phyloP scores from a whole-genome alignment of 2,113 vertebrate species.

The Haemorhous mexicanus region DNA sequence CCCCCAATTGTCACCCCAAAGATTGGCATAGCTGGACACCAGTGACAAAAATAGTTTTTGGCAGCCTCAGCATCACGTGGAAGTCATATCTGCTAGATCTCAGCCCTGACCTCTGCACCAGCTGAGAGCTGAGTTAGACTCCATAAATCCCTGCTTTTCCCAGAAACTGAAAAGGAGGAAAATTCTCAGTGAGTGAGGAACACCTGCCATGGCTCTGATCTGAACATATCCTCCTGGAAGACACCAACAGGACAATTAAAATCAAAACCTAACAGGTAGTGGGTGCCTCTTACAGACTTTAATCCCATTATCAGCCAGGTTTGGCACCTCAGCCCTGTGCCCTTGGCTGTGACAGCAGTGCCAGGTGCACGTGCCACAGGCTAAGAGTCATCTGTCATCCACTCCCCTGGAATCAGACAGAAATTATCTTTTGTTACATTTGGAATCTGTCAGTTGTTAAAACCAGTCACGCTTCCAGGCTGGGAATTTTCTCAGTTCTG shows the following conservation, averaged over 20 bases:
- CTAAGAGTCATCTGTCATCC: background rate
- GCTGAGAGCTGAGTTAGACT: background rate
- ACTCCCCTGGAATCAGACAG: background rate
- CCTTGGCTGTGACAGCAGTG: background rate
- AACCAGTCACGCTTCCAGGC: background rate
- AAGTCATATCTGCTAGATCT: background rate
- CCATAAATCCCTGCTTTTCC: background rate
- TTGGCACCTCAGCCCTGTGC: background rate
- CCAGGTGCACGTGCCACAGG: background rate
- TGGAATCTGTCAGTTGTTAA: background rate
- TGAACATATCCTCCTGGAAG: background rate
- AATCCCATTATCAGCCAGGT: background rate
- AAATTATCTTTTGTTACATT: background rate
- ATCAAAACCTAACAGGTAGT: background rate
- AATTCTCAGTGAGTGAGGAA: background rate
- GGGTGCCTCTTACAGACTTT: background rate
- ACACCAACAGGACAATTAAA: background rate
- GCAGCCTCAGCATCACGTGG: background rate
- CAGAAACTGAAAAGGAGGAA: background rate
- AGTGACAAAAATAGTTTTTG: background rate
- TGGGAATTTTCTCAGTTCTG: background rate
- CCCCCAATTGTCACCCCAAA: background rate
- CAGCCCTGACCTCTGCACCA: background rate
- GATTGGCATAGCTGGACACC: background rate
- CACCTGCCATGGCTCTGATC: rapidly evolving